phyloP scores from a whole-genome alignment of 2,888 invertebrate species.

The Lepidocyrtoides sp. region DNA sequence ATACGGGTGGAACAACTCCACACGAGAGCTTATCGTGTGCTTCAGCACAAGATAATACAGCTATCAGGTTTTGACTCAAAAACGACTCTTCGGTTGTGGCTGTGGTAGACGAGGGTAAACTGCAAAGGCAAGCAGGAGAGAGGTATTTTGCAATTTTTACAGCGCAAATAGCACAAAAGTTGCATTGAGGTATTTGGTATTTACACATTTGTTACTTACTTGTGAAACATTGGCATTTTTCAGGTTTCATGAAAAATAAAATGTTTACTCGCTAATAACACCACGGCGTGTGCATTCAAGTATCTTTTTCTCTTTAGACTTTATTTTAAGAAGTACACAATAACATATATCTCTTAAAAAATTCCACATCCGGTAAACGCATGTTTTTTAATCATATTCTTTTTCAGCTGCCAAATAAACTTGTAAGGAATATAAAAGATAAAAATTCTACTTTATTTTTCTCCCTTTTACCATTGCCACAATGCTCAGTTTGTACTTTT shows the following conservation, averaged over 20 bases:
- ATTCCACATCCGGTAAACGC: conserved; percentile 80
- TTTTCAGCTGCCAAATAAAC: conserved; percentile 70
- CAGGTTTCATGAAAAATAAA: conserved; percentile 63
- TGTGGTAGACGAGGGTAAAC: background rate
- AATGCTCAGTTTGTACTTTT: background rate
- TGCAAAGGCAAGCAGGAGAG: conserved; percentile 1
- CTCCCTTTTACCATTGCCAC: background rate
- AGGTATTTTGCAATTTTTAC: conserved; percentile 63
- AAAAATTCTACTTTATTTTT: background rate
- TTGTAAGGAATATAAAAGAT: conserved; percentile 16
- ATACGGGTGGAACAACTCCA: too few species aligned
- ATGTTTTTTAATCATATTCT: conserved; percentile 77
- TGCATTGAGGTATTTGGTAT: background rate
- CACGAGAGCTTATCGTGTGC: too few species aligned
- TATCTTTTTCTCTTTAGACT: background rate
- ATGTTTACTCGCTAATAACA: conserved; percentile 48
- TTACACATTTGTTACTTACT: conserved; percentile 17
- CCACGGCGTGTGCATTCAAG: background rate
- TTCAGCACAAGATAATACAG: too few species aligned
- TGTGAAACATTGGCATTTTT: conserved; percentile 51
- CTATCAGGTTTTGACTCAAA: too few species aligned
- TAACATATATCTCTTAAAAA: conserved; percentile 72
- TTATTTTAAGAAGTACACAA: conserved; percentile 32
- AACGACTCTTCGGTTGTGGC: background rate
- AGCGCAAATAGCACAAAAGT: background rate